Percentiles rank a stretch among this genome's conserved stretches.
phyloP scores from a whole-genome alignment of 2,888 invertebrate genomes.

The Clepsis dumicolana region DNA sequence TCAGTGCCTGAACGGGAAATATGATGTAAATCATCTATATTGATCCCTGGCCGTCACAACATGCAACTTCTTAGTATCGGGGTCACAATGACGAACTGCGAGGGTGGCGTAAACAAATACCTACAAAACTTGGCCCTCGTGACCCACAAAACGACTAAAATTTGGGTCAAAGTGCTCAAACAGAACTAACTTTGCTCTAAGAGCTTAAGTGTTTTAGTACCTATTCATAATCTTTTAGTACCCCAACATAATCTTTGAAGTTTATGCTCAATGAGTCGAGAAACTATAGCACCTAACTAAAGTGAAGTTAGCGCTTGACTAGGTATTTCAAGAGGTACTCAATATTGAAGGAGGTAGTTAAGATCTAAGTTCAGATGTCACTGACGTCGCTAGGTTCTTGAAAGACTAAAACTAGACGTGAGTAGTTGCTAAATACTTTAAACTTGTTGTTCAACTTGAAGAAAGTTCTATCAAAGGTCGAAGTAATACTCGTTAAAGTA shows the following conservation, averaged over 20 bases:
- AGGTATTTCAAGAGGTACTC: background rate
- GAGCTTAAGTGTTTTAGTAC: conserved; percentile 14
- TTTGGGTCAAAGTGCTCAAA: conserved; percentile 29
- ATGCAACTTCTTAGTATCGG: conserved; percentile 33
- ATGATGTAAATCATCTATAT: conserved; percentile 35
- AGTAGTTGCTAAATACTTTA: background rate
- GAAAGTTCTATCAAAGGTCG: background rate
- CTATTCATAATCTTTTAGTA: conserved; percentile 9
- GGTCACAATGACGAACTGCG: conserved; percentile 22
- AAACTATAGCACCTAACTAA: background rate
- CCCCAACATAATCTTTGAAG: conserved; percentile 7
- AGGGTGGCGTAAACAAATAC: conserved; percentile 29
- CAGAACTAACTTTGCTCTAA: conserved; percentile 12
- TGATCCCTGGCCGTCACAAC: conserved; percentile 28
- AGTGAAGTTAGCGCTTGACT: background rate
- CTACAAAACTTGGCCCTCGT: conserved; percentile 12
- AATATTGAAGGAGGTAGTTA: background rate
- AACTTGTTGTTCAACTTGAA: background rate
- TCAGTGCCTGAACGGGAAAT: conserved; percentile 26
- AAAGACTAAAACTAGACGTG: background rate
- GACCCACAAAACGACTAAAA: conserved; percentile 12
- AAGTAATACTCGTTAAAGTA: background rate
- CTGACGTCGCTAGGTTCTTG: background rate
- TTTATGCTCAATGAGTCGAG: background rate
- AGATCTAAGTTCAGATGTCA: background rate